Evolutionary conservation across 2,113 vertebrate species (phyloP).

Genomic region (Microtus richardsoni): DNA sequence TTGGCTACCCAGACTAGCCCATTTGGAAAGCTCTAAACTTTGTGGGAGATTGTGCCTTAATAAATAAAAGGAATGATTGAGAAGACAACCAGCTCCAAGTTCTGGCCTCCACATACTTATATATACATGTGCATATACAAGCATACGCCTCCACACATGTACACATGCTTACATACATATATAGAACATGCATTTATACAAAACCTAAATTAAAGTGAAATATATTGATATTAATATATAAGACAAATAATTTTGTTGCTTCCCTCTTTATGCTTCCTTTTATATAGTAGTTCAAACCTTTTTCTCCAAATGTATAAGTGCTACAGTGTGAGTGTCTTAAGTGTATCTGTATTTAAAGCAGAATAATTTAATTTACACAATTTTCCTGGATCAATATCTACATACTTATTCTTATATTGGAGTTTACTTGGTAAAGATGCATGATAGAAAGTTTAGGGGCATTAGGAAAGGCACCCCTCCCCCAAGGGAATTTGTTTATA

Average conservation of each 20-base stretch:
- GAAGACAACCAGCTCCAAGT: background rate
- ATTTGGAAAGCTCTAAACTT: background rate
- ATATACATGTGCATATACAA: background rate
- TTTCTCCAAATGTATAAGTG: background rate
- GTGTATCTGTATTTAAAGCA: background rate
- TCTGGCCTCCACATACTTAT: background rate
- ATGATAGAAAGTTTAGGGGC: background rate
- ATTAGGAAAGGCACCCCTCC: background rate
- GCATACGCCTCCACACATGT: no score
- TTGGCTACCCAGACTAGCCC: no score
- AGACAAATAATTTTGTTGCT: background rate
- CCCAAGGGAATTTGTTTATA: background rate
- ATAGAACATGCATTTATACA: background rate
- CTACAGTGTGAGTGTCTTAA: background rate
- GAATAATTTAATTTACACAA: slow-evolving; percentile 35
- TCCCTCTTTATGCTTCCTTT: background rate
- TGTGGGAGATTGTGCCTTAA: background rate
- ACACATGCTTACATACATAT: background rate
- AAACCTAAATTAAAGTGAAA: background rate
- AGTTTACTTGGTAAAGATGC: background rate
- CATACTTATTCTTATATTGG: background rate
- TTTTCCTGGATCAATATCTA: background rate
- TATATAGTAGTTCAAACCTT: background rate
- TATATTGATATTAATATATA: background rate
- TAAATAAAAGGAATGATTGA: background rate